These are phyloP conservation scores for Quadroppia sp. DNA, from an alignment of 2,888 invertebrate species.

Conservation along the genomic window DNA sequence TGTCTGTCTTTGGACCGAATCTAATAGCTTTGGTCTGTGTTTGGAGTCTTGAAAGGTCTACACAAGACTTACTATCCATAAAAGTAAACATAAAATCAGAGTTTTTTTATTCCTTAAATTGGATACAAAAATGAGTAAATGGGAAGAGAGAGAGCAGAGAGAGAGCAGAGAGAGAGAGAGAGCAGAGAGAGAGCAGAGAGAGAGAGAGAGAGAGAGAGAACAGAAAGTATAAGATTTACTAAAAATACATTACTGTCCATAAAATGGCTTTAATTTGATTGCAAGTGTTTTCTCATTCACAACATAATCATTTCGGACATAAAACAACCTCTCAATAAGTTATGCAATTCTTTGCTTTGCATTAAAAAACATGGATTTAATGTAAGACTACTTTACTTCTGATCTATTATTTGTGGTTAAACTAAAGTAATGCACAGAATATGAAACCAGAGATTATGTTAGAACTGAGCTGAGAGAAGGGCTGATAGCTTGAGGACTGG, in stretches of 20 bases:
- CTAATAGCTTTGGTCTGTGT: not conserved
- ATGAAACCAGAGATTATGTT: no score
- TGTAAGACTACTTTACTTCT: not conserved
- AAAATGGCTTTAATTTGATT: not conserved
- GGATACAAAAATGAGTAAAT: not conserved
- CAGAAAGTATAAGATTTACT: no score
- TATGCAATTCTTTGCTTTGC: not conserved
- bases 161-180: no score
- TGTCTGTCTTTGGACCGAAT: not conserved
- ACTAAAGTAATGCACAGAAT: no score
- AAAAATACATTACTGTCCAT: not conserved
- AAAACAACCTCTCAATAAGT: not conserved
- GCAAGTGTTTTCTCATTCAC: not conserved
- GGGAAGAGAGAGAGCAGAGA: no score
- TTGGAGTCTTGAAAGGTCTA: not conserved
- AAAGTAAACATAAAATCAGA: not conserved
- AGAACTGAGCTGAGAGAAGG: not conserved
- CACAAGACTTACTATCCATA: not conserved
- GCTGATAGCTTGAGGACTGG: conserved; percentile 8
- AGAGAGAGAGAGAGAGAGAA: not conserved
- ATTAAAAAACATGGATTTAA: conserved; percentile 7
- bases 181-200: not conserved
- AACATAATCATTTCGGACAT: conserved; percentile 13
- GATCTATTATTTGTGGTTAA: no score
- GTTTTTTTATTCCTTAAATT: not conserved